Evolutionary conservation across 2,797 vertebrate species (phyloP), one percentile per base, ranked within the genome.

Genomic region (Arremon brunneinucha): DNA sequence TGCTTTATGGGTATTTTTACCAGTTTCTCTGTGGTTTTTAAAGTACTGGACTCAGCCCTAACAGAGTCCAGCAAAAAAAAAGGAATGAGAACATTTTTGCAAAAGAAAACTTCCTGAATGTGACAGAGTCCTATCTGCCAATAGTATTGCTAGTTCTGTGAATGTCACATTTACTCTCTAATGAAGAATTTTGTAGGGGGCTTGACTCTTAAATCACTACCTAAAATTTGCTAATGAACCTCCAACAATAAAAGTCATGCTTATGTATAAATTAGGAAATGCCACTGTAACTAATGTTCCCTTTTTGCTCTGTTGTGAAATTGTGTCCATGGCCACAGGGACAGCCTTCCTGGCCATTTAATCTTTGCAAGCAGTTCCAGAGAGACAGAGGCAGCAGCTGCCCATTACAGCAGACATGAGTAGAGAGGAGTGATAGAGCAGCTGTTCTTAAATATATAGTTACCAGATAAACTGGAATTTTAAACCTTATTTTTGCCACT

Each of bases 391-490:
- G 72, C 30, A 74, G 53, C 49, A 70, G 56, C 50, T 89, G 77
- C 56, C 16, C 26, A 39, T 53, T 75, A 77, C 56, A 91, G 41
- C 52, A 83, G 46, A 53, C 12, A 34, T 41, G 2, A 75, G 24
- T 30, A 46, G 24, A 67, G 20, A 78, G 41, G 52, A 64, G 24
- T 80, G 19, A 34, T 10, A 21, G 18, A 60, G 23, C 47, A 91
- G 71, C 85, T 90, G 39, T 63, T 80, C 46, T 67, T 43, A 65
- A 72, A 89, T 55, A 50, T 62, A 52, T 59, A 35, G 27, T 69
- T 92, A 84, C 43, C 34, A 77, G 76, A 70, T 78, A 77, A 94
- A 88, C 21, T 32, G 26, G 34, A 85, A 56, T 75, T 80, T 83
- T 67, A 80, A 88, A 60, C 16, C 8, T 59, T 27, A 27, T 59